Evolutionary conservation across 2,888 invertebrate genomes (phyloP).

Genomic region (Pachycephus smyrnensis): DNA sequence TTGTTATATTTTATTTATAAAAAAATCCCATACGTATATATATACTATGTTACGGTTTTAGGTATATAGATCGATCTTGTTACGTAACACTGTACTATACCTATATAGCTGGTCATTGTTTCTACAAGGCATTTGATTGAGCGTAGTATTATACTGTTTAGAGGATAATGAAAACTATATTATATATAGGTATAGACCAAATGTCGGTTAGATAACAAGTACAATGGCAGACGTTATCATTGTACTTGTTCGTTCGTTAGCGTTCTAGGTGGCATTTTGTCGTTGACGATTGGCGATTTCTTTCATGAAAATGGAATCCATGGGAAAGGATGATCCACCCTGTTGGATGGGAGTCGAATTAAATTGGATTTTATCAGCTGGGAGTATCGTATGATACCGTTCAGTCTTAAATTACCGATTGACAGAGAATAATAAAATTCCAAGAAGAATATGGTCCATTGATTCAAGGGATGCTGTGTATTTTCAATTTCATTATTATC

Average conservation of each 20-base stretch:
- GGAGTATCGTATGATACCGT: too few relatives aligned
- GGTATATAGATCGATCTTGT: neutral
- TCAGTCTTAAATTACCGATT: neutral
- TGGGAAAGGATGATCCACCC: neutral
- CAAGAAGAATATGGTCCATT: neutral
- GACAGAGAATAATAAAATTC: neutral
- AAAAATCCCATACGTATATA: neutral
- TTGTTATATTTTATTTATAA: neutral
- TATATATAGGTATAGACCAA: neutral
- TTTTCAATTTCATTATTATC: neutral
- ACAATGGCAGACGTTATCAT: neutral
- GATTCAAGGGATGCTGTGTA: neutral
- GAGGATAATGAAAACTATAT: neutral
- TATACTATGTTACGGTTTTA: neutral
- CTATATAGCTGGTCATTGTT: neutral
- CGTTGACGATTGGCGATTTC: neutral
- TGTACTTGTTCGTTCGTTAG: neutral
- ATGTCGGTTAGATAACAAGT: neutral
- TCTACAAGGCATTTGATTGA: neutral
- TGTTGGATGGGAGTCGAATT: too few relatives aligned
- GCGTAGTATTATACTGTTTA: neutral
- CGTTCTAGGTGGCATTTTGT: neutral
- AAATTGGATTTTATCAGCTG: too few relatives aligned
- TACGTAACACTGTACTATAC: neutral
- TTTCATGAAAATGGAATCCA: neutral